Evolutionary conservation across 2,888 invertebrate genomes (phyloP), one percentile per base, ranked within the genome.

Genomic region (Agriotes lineatus): DNA sequence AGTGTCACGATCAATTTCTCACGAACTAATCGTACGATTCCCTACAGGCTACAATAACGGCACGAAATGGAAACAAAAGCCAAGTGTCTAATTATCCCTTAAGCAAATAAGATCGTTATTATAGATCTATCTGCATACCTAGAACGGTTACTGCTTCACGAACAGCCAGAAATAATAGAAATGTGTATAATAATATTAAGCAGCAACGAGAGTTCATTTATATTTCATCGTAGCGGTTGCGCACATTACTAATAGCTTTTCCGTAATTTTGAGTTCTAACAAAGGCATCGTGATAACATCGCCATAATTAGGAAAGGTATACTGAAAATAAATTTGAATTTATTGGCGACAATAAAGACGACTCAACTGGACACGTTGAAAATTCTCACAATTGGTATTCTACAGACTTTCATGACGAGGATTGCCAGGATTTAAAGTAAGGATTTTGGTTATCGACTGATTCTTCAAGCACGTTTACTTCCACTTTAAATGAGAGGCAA

Each of bases 31-130:
- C 45, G 10, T 16, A 19, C 5, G 45, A 59, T 59, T 59, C 59
- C 45, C 45, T 18, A 12, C 16, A 16, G 59, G 37, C 18, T 30
- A 16, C 9, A 9, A 25, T 25, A 25, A 44, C 59, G 18, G 9
- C 37, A 62, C 61, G 50, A 39, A 30, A 62, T 18, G 44, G 19
- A 18, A 33, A 59, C 18, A 56, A 33, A 18, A 20, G 59, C 16
- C 18, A 50, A 61, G 61, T 54, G 62, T 44, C 62, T 62, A 62
- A 62, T 62, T 62, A 62, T 42, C 54, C 42, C 25, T 25, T 62
- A 44, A 54, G 19, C 30, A 62, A 62, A 62, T 54, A 62, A 62
- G 62, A 62, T 62, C 52, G 42, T 44, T 44, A 54, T 52, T 62
- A 54, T 62, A 62, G 62, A 62, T 62, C 25, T 30, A 12, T 14